These are phyloP conservation scores for Echinometra lucunter DNA, from an alignment of 53 echinoderm and acorn worm species.

Conservation along the genomic window DNA sequence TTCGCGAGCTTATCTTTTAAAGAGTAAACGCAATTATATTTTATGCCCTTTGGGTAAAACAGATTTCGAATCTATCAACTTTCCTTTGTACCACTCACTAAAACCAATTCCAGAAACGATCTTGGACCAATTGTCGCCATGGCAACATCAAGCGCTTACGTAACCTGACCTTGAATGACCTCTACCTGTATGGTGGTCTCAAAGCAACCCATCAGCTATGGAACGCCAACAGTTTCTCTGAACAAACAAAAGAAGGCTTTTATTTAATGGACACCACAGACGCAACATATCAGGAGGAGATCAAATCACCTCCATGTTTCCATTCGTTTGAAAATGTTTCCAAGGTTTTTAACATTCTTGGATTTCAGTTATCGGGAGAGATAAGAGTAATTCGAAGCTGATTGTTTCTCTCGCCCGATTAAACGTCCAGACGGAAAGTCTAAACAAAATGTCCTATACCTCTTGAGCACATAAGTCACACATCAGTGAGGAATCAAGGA, in stretches of 20 bases:
- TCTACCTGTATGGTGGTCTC: constrained; percentile 10
- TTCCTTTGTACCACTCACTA: neutral
- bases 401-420: constrained; percentile 51
- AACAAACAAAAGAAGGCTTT: constrained; percentile 11
- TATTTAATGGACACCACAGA: neutral
- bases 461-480: constrained; percentile 3
- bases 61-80: neutral
- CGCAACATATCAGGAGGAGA: neutral
- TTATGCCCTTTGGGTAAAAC: neutral
- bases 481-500: neutral
- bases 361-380: constrained; percentile 21
- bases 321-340: neutral
- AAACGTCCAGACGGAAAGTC: neutral
- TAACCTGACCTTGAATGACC: constrained; percentile 50
- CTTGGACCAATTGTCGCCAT: constrained; percentile 17
- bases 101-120: neutral
- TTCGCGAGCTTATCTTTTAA: neutral
- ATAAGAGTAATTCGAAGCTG: constrained; percentile 33
- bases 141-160: neutral
- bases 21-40: neutral
- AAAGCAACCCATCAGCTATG: neutral
- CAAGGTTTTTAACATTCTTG: constrained; percentile 21
- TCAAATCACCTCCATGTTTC: neutral
- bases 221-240: neutral
- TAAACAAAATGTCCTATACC: constrained; percentile 15